A percentile compares a stretch with the other conserved stretches of the same genome.
phyloP scores from a whole-genome alignment of 2,113 vertebrate genomes.

The Periophthalmodon schlosseri region DNA sequence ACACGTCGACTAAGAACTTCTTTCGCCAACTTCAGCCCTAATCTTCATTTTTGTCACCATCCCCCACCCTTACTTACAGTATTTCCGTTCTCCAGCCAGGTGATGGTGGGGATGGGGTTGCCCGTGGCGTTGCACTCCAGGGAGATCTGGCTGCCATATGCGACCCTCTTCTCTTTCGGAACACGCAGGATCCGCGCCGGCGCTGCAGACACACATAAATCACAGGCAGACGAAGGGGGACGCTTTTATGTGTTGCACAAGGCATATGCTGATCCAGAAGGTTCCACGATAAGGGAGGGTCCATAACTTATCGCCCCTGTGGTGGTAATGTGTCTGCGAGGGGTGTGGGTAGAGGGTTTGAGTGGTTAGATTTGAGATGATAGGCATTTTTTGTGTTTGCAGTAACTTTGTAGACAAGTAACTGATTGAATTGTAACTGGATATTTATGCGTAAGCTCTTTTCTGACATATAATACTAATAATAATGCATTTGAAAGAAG shows the following conservation, averaged over 20 bases:
- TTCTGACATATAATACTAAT: too few relatives aligned
- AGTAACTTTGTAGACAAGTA: background rate
- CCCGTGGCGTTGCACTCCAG: slow-evolving; percentile 88
- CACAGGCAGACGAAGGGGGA: slow-evolving; percentile 3
- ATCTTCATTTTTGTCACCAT: too few relatives aligned
- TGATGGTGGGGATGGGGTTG: slow-evolving; percentile 89
- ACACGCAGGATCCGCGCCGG: slow-evolving; percentile 91
- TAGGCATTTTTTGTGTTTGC: background rate
- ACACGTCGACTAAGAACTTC: too few relatives aligned
- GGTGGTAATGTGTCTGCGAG: background rate
- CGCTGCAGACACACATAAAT: slow-evolving; percentile 74
- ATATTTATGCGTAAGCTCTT: too few relatives aligned
- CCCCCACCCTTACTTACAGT: slow-evolving; percentile 80
- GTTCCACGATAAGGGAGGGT: background rate
- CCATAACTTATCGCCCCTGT: background rate
- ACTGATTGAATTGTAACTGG: background rate
- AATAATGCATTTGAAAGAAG: too few relatives aligned
- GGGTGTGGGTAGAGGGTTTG: background rate
- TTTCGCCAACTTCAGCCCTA: too few relatives aligned
- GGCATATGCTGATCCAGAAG: background rate
- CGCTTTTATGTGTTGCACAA: background rate
- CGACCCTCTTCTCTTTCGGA: slow-evolving; percentile 90
- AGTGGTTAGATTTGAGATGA: background rate
- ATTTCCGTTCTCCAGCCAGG: slow-evolving; percentile 96
- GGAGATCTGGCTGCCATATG: slow-evolving; percentile 88